Base-by-base conservation (phyloP, 2,888 invertebrate genomes). In the Rhimphoctona megacephalus region DNA sequence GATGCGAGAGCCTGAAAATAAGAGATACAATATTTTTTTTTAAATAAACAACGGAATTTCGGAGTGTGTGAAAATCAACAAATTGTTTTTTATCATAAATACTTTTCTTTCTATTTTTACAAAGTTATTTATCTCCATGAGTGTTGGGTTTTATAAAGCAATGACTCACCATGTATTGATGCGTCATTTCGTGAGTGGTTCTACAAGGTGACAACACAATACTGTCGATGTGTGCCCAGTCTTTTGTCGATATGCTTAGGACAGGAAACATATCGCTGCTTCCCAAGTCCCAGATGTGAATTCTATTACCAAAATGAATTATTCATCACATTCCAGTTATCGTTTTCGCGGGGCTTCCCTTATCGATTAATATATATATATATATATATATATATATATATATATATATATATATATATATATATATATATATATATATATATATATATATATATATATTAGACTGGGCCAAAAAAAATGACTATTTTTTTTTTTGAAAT, bases 221-320 rank as follows among this genome's bases (percentile, higher is more conserved):
- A 86, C 93, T 94, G 70, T 91, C 94, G 22, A 95, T 94, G 14
- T 91, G 90, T 33, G 91, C 91, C 88, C 89, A 91, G 77, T 94
- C 94, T 61, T 92, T 93, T 85, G 95, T 94, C 4, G 94, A 94
- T 82, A 95, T 90, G 5, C 95, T 94, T 90, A 94, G 92, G 39
- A 94, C 91, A 0, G 96, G 96, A 87, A 93, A 93, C 87, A 95
- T 94, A 89, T 95, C 95, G 87, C 95, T 95, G 70, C 93, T 93
- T 78, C 93, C 94, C 86, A 96, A 92, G 91, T 96, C 94, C 96
- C 96, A 96, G 54, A 95, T 91, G 84, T 95, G 94, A 66, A 96
- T 93, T 52, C 94, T 95, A 1, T 30, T 90, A 76, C 67, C n/a
- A 85, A 78, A 67, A 72, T 5, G 19, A 52, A 69, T 83, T 73